Base-by-base conservation (phyloP, 2,797 vertebrate genomes). In the Manis crassicaudata region DNA sequence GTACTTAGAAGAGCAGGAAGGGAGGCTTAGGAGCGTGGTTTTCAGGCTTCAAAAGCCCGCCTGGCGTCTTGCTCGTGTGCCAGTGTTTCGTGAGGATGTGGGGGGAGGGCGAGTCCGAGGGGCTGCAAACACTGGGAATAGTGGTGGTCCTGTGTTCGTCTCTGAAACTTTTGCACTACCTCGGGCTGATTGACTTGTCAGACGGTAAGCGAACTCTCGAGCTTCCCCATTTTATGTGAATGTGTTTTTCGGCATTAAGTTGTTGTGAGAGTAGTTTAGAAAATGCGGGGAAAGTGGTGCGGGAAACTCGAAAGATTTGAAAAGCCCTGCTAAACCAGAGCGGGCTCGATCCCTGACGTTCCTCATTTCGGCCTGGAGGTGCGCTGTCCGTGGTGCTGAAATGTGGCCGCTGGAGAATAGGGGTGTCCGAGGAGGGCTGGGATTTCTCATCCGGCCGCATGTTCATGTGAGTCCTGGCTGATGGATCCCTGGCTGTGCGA, bases 161-260 rank as follows among this genome's bases (percentile, higher is more conserved):
- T 92, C 97, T 99, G 97, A 99, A 99, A 98, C 98, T 99, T 96
- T 96, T 99, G 98, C 98, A 98, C 96, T 98, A 98, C 96, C 98
- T 99, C 1, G 98, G 98, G 92, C 98, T 99, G 80, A 99, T 98
- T 98, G 98, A 98, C 96, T 98, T 98, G 89, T 98, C 98, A 43
- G 98, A 98, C 89, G 98, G 98, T 99, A 98, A 99, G 98, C 96
- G 54, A 97, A 87, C 60, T 79, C 90, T 43, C 79, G 50, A 95
- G 93, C 94, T 97, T 96, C 82, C 94, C 56, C 3, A 18, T 96
- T 91, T 98, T 70, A 52, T 96, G 13, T 95, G 14, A 85, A 84
- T 62, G 89, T 81, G 21, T 43, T 76, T 93, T 90, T 54, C 1
- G 5, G 18, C 43, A 9, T 94, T 96, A 50, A 73, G 80, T 92